phyloP scores from a whole-genome alignment of 2,888 invertebrate species.

The Drosophila atroscutellata region DNA sequence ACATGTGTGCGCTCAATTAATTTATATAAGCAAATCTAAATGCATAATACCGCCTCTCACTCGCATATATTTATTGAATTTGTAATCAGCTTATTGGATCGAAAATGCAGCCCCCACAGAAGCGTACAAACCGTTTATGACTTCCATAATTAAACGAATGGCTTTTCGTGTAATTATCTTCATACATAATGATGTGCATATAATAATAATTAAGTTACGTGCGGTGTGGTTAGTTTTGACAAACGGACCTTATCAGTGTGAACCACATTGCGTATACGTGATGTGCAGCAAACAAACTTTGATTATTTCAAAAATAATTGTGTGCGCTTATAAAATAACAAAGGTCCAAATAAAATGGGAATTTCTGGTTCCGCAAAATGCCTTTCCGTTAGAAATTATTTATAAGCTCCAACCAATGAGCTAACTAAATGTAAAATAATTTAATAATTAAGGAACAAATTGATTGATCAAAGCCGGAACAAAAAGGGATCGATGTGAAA shows the following conservation, averaged over 20 bases:
- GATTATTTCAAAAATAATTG: slow-evolving; percentile 14
- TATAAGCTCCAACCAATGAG: neutral
- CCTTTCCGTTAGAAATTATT: neutral
- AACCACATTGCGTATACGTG: slow-evolving; percentile 47
- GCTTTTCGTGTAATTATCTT: slow-evolving; percentile 7
- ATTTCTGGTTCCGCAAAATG: neutral
- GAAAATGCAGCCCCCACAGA: neutral
- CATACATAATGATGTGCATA: slow-evolving; percentile 10
- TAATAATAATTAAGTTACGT: slow-evolving; percentile 46
- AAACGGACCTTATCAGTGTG: neutral
- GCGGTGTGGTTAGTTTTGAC: slow-evolving; percentile 27
- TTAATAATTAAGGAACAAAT: neutral
- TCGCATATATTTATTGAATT: slow-evolving; percentile 22
- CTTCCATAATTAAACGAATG: slow-evolving; percentile 30
- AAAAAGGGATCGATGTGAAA: no score
- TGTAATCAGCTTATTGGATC: slow-evolving; percentile 39
- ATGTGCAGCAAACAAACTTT: slow-evolving; percentile 13
- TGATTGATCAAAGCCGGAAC: neutral
- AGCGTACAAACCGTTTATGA: slow-evolving; percentile 40
- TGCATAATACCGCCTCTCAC: slow-evolving; percentile 6
- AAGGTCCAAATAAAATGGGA: neutral
- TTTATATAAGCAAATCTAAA: slow-evolving; percentile 24
- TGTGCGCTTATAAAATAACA: neutral
- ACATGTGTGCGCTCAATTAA: slow-evolving; percentile 55
- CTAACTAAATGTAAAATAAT: neutral